Conservation (phyloP, 2,888 invertebrate genomes). For the Dorcus hopei region DNA sequence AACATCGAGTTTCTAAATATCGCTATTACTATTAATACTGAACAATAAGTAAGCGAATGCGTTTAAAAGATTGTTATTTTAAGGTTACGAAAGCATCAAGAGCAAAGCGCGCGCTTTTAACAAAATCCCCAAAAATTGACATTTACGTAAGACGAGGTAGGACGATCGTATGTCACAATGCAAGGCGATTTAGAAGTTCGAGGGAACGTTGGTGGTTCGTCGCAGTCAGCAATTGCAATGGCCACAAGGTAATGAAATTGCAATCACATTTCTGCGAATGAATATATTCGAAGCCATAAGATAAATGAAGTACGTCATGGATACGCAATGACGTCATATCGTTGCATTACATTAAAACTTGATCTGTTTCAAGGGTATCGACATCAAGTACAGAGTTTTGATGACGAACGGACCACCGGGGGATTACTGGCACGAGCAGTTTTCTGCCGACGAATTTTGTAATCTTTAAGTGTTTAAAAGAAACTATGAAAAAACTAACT, state of each 20-base stretch:
- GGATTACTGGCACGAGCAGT: constrained; percentile 84
- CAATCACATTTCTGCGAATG: no score
- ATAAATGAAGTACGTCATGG: no score
- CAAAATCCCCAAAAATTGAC: constrained; percentile 36
- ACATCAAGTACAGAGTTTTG: constrained; percentile 73
- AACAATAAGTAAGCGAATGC: no score
- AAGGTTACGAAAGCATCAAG: no score
- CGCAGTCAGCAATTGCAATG: constrained; percentile 77
- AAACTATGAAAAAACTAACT: neutral
- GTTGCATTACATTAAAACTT: neutral
- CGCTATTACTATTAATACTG: no score
- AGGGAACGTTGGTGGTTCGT: constrained; percentile 95
- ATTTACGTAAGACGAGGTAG: neutral
- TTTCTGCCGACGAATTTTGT: constrained; percentile 95
- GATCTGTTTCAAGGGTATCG: constrained; percentile 60
- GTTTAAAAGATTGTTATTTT: no score
- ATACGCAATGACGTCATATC: no score
- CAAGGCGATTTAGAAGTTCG: constrained; percentile 71
- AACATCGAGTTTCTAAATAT: no score
- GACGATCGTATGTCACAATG: constrained; percentile 49
- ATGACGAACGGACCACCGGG: constrained; percentile 85
- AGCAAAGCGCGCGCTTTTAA: constrained; percentile 41
- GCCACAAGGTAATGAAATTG: constrained; percentile 53
- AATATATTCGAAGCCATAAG: no score
- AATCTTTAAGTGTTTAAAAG: constrained; percentile 47